phyloP scores from a whole-genome alignment of 2,797 vertebrate species.

The Forpus xanthops region DNA sequence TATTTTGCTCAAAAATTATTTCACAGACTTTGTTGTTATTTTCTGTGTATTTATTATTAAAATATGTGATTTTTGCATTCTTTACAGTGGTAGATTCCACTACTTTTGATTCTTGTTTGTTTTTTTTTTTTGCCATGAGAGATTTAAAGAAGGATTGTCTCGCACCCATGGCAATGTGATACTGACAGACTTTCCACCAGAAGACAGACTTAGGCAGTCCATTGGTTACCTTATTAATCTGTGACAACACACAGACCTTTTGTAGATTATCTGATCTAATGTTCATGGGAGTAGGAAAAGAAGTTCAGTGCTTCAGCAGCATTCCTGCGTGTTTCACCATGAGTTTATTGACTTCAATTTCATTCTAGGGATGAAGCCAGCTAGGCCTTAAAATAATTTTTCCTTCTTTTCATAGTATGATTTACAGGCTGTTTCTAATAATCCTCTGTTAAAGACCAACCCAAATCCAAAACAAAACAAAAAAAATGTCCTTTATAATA shows the following conservation, averaged over 20 bases:
- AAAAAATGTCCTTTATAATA: neutral
- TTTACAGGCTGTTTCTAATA: conserved; percentile 7
- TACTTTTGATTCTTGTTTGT: neutral
- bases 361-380: neutral
- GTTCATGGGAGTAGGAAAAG: neutral
- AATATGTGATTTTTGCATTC: neutral
- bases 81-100: neutral
- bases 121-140: neutral
- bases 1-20: neutral
- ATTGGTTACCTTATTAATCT: neutral
- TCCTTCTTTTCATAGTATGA: neutral
- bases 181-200: neutral
- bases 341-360: neutral
- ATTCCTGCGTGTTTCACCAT: neutral
- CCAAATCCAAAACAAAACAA: neutral
- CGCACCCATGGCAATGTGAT: neutral
- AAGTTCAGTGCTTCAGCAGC: neutral
- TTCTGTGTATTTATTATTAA: neutral
- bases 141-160: neutral
- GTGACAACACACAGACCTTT: neutral
- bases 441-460: neutral
- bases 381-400: neutral
- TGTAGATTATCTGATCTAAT: neutral
- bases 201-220: neutral
- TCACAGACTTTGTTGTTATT: neutral